Evolutionary conservation across 2,797 vertebrate species (phyloP).

Genomic region (Carcharodon carcharias): DNA sequence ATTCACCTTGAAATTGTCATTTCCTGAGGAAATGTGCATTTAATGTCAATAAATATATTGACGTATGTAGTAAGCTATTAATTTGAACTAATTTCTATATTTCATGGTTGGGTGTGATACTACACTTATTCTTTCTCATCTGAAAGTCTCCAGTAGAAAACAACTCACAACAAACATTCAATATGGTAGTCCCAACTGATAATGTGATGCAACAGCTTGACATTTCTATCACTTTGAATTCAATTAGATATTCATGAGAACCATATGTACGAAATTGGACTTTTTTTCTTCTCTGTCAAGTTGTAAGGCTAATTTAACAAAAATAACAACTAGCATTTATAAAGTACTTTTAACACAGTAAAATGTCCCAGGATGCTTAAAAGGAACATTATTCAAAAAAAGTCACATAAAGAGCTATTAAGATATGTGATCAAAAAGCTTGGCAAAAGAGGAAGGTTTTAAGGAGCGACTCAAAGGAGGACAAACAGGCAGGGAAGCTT

Average conservation of each 20-base stretch:
- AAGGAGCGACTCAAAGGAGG: no score
- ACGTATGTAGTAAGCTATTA: neutral
- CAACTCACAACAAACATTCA: neutral
- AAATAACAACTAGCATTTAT: neutral
- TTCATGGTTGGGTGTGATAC: neutral
- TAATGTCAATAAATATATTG: neutral
- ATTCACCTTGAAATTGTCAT: neutral
- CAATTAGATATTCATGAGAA: slow-evolving; percentile 10
- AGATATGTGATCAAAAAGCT: no score
- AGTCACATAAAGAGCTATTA: no score
- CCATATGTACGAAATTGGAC: neutral
- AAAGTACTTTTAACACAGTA: no score
- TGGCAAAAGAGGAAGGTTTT: no score
- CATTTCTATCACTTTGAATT: neutral
- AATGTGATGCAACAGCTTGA: slow-evolving; percentile 23
- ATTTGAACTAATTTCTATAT: neutral
- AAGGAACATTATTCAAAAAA: no score
- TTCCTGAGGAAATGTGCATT: neutral
- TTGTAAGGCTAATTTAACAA: neutral
- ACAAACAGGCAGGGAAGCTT: no score
- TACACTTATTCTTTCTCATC: neutral
- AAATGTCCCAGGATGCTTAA: no score
- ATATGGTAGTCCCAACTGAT: neutral
- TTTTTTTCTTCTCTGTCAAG: neutral
- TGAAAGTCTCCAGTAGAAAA: neutral